Evolutionary conservation across 92 coral and sea anemone genomes (phyloP).

Genomic region (Phenganax stokvisi): DNA sequence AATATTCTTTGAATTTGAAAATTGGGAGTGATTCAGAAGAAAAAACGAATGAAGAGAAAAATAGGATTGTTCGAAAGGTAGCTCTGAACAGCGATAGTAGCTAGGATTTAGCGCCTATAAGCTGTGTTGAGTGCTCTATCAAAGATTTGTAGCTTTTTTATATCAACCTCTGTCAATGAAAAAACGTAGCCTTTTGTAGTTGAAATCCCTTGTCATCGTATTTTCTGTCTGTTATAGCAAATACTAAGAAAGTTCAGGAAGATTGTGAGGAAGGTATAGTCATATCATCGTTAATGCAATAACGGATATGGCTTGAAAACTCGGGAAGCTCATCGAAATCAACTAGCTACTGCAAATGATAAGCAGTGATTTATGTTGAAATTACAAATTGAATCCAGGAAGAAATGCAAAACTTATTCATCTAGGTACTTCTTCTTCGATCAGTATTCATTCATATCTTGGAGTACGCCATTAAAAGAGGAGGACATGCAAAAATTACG

Average conservation of each 20-base stretch:
- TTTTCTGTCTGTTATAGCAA: not conserved
- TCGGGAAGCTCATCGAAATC: not conserved
- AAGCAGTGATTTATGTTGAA: not conserved
- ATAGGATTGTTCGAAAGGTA: constrained; percentile 16
- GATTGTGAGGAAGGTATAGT: constrained; percentile 18
- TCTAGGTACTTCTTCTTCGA: constrained; percentile 17
- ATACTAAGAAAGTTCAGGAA: constrained; percentile 8
- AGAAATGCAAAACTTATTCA: not conserved
- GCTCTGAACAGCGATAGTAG: not conserved
- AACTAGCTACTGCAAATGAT: not conserved
- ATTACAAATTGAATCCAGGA: not conserved
- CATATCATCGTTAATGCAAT: no score
- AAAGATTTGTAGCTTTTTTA: no score
- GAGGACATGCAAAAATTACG: constrained; percentile 64
- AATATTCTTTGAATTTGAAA: constrained; percentile 5
- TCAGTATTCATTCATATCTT: constrained; percentile 58
- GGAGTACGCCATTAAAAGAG: constrained; percentile 67
- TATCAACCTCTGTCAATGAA: no score
- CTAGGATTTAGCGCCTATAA: not conserved
- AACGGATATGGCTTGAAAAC: no score
- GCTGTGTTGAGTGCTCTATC: not conserved
- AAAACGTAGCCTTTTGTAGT: no score
- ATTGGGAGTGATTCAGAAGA: not conserved
- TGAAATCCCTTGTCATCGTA: no score
- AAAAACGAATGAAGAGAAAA: constrained; percentile 7